Base-by-base conservation (phyloP, 2,888 invertebrate species). In the Sepioteuthis lessoniana region DNA sequence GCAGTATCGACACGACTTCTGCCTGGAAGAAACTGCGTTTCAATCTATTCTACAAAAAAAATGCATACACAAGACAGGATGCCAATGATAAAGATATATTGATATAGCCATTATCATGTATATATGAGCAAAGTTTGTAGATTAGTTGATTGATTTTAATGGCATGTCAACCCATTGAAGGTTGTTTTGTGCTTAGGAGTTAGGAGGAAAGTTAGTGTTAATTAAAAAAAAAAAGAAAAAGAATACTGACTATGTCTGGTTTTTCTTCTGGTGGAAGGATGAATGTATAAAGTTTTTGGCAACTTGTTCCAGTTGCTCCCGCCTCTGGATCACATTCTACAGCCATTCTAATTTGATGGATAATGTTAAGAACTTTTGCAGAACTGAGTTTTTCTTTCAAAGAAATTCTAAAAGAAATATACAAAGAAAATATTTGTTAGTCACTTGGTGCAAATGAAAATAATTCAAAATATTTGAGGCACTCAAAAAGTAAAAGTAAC, bases 191-290 rank as follows among this genome's bases (percentile, higher is more conserved):
- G n/a, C n/a, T n/a, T n/a, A n/a, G n/a, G n/a, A n/a, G n/a, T n/a
- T n/a, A n/a, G n/a, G n/a, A n/a, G n/a, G n/a, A n/a, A n/a, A n/a
- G n/a, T n/a, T n/a, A n/a, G n/a, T n/a, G n/a, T n/a, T n/a, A n/a
- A 10, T 76, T 94, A 94, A 94, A 94, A 94, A 94, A 50, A 25
- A 38, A 91, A 60, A 94, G 50, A 90, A 50, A 90, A 94, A 92
- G 37, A 90, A 28, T 25, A 95, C 94, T 94, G 46, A 95, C 95
- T 93, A 95, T 94, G 35, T 94, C 95, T 25, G 94, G 94, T 37
- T 95, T 94, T n/a, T 95, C 94, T 94, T 95, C 96, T 91, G 94
- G 94, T n/a, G 95, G 95, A 47, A 96, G 94, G 93, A 97, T 95
- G 94, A 96, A 96, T 90, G 95, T 95, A 94, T 95, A 95, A 50